phyloP scores from a whole-genome alignment of 2,113 vertebrate species.

The Gnathonemus echidnorhynchus region DNA sequence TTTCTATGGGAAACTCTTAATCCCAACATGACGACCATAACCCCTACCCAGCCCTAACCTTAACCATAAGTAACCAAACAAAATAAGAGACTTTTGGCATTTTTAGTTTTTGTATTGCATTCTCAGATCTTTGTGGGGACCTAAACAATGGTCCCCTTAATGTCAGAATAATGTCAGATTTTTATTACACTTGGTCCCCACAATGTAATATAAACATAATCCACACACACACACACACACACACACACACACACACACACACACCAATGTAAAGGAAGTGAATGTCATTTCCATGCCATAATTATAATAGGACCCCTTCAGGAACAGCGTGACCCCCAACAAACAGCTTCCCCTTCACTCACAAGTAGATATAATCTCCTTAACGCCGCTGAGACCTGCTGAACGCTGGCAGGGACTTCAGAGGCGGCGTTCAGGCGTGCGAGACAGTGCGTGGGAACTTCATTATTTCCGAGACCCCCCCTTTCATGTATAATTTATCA shows the following conservation, averaged over 20 bases:
- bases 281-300: not conserved
- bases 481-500: constrained; percentile 15
- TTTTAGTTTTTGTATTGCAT: too few relatives aligned
- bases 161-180: too few relatives aligned
- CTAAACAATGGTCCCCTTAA: too few relatives aligned
- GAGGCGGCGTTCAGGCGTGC: not conserved
- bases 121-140: too few relatives aligned
- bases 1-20: not conserved
- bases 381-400: not conserved
- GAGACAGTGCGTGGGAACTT: constrained; percentile 1
- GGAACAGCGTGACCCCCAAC: not conserved
- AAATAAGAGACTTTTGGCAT: too few relatives aligned
- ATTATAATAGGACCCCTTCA: not conserved
- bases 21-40: not conserved
- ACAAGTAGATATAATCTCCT: not conserved
- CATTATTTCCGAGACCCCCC: not conserved
- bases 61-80: too few relatives aligned
- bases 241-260: not conserved
- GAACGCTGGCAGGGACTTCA: not conserved
- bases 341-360: not conserved
- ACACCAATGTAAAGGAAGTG: not conserved
- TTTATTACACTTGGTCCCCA: not conserved
- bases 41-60: not conserved
- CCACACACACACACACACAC: not conserved
- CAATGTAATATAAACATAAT: not conserved